phyloP scores from a whole-genome alignment of 2,888 invertebrate species.

The Lucinisca nassula region DNA sequence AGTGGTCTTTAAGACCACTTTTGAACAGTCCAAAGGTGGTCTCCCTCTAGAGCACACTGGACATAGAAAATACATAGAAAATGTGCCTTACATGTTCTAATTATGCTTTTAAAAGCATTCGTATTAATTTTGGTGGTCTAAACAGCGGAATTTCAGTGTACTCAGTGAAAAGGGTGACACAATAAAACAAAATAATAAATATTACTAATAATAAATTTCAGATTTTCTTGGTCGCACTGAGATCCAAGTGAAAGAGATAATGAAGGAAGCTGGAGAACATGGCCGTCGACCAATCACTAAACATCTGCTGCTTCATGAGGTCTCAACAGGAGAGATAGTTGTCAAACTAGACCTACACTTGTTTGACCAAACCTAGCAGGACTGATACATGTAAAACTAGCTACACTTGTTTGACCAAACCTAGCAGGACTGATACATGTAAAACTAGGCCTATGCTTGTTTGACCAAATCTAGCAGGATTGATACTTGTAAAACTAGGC shows the following conservation, averaged over 20 bases:
- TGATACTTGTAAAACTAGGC: slow-evolving; percentile 91
- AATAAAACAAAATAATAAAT: too few relatives aligned
- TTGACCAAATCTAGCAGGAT: slow-evolving; percentile 70
- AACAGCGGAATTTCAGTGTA: too few relatives aligned
- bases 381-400: slow-evolving; percentile 90
- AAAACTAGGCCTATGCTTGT: slow-evolving; percentile 92
- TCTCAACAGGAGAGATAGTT: slow-evolving; percentile 91
- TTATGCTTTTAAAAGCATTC: too few relatives aligned
- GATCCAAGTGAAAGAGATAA: slow-evolving; percentile 91
- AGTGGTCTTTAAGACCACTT: too few relatives aligned
- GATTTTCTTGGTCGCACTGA: slow-evolving; percentile 93
- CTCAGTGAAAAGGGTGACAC: too few relatives aligned
- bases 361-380: slow-evolving; percentile 85
- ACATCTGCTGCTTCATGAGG: slow-evolving; percentile 91
- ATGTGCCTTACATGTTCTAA: too few relatives aligned
- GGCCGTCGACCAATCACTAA: slow-evolving; percentile 91
- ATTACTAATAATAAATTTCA: slow-evolving; percentile 84
- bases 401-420: slow-evolving; percentile 90
- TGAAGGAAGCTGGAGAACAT: slow-evolving; percentile 89
- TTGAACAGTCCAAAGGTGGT: too few relatives aligned
- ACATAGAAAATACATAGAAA: too few relatives aligned
- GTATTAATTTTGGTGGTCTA: too few relatives aligned
- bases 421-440: slow-evolving; percentile 86
- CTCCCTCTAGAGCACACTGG: too few relatives aligned
- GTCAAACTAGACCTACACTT: slow-evolving; percentile 92